Evolutionary conservation across 2,113 vertebrate species (phyloP), one percentile per base, ranked within the genome.

Genomic region (Anhinga rufa): DNA sequence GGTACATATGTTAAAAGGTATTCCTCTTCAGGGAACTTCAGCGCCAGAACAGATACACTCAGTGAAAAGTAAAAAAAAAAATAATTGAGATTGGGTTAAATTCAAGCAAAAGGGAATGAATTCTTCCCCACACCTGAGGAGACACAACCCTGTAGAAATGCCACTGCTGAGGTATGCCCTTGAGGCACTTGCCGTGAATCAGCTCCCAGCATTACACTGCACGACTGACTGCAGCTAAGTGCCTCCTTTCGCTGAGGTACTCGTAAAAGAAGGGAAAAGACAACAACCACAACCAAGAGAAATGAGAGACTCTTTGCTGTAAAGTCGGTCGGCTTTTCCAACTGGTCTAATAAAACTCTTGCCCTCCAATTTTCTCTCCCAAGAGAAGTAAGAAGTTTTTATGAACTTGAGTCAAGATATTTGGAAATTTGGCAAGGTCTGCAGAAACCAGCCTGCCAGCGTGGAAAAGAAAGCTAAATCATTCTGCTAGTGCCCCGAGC

Each of bases 281-380:
- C 84, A 87, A 86, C 91, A 82, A 79, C 77, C 84, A 79, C 74
- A 91, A 85, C 84, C 66, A 28, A 65, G 65, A 54, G 74, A 82
- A 94, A 82, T 0, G 21, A 95, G 81, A 79, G 81, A 32, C 44
- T 72, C 84, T 87, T 55, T 87, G 57, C 78, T 85, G 14, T 57
- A 64, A 94, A 97, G 58, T 52, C 51, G 57, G 32, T 57, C 7
- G 16, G 61, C 78, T 92, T 95, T 92, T 81, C 88, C 83, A 89
- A n/a, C 72, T 55, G 80, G 91, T 91, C 94, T 95, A 91, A 92
- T 95, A 96, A 95, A 95, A 95, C 24, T 90, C 58, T 62, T 66
- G 52, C 86, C 69, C 64, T 92, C 51, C 83, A 90, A 60, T 92
- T 95, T 94, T 93, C 77, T 60, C 68, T 95, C 89, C 80, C 94